Conservation (phyloP, 1,140 invertebrate genomes). For the Cyrtorhinus lividipennis region DNA sequence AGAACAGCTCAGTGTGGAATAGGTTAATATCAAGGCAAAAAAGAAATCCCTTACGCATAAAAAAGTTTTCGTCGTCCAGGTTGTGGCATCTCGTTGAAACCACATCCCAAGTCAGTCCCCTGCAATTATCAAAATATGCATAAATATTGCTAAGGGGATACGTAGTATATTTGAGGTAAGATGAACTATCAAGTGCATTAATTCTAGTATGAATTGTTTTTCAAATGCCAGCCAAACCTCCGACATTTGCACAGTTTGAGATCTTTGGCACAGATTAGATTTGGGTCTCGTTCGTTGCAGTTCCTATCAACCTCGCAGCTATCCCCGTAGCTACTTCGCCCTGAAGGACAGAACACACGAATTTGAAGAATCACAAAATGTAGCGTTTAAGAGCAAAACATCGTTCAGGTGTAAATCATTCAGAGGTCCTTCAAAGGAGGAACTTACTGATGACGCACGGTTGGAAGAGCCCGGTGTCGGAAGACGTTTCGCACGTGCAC, state of each 20-base stretch:
- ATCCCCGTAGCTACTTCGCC: slow-evolving; percentile 16
- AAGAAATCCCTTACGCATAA: slow-evolving; percentile 11
- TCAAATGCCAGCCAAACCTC: slow-evolving; percentile 12
- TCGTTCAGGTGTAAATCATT: not conserved
- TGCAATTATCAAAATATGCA: not conserved
- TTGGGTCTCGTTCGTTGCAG: slow-evolving; percentile 16
- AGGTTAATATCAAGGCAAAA: not conserved
- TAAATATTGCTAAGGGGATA: too few species aligned
- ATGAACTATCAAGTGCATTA: not conserved
- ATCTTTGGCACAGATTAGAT: slow-evolving; percentile 19
- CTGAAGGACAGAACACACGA: not conserved
- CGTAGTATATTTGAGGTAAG: too few species aligned
- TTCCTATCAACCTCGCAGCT: slow-evolving; percentile 19
- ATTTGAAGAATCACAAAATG: not conserved
- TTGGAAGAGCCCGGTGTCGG: slow-evolving; percentile 16
- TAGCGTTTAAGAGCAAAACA: not conserved
- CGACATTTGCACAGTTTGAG: slow-evolving; percentile 18
- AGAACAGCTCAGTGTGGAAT: too few species aligned
- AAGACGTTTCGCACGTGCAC: slow-evolving; percentile 19
- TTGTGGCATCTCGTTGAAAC: slow-evolving; percentile 15
- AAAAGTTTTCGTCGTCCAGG: slow-evolving; percentile 14
- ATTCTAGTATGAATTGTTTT: not conserved
- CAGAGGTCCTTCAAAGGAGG: not conserved
- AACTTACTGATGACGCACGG: slow-evolving; percentile 5
- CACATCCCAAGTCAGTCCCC: slow-evolving; percentile 17